Percentiles rank a stretch among this genome's conserved stretches.
Evolutionary conservation across 2,113 vertebrate species (phyloP).

Genomic region (Corythornis vintsioides): DNA sequence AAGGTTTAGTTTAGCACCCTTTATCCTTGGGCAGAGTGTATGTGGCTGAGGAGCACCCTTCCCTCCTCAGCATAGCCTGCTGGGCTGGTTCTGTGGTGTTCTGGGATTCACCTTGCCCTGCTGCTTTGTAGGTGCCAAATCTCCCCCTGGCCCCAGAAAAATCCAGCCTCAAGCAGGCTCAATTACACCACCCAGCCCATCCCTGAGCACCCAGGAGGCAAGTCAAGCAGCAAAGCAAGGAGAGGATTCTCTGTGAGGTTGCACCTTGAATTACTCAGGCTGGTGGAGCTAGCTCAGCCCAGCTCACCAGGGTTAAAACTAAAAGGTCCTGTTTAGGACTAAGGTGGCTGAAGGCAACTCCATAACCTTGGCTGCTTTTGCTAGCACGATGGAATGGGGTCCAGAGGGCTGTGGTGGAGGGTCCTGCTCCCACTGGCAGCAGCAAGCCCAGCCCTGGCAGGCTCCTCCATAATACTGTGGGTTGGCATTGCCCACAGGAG

Average conservation of each 20-base stretch:
- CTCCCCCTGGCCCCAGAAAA: not conserved
- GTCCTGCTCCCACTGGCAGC: not conserved
- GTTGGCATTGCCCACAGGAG: not conserved
- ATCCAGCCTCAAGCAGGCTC: not conserved
- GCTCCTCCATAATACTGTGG: not conserved
- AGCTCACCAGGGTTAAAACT: not conserved
- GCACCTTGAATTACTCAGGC: not conserved
- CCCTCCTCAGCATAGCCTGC: not conserved
- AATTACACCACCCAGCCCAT: not conserved
- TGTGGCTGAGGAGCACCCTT: not conserved
- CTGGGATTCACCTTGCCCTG: not conserved
- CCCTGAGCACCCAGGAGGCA: not conserved
- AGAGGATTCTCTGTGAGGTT: not conserved
- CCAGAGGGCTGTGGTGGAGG: not conserved
- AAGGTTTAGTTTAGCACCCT: not conserved
- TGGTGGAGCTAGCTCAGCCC: not conserved
- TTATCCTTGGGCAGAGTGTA: not conserved
- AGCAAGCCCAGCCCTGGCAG: not conserved
- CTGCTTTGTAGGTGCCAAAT: not conserved
- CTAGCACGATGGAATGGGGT: accelerated
- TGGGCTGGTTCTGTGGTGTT: not conserved
- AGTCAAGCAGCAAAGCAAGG: not conserved
- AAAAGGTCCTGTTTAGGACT: not conserved
- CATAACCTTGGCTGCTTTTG: not conserved
- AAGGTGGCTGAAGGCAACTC: not conserved